phyloP scores from a whole-genome alignment of 2,888 invertebrate genomes.

The Quadriops clusia region DNA sequence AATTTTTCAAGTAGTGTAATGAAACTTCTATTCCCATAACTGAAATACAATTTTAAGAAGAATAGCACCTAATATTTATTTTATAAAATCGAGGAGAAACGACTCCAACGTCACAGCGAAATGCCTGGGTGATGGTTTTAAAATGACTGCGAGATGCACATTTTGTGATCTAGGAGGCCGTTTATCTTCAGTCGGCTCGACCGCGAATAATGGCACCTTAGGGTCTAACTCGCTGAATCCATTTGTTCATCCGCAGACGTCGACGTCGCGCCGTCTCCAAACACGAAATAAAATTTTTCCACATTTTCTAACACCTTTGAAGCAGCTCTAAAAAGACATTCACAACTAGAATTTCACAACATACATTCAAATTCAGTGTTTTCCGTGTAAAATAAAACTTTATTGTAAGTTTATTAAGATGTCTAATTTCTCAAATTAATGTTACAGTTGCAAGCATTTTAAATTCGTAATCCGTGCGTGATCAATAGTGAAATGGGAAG shows the following conservation, averaged over 20 bases:
- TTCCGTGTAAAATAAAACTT: no score
- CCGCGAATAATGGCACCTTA: constrained; percentile 24
- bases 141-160: constrained; percentile 17
- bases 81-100: constrained; percentile 5
- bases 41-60: constrained; percentile 4
- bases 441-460: no score
- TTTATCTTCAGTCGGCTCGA: constrained; percentile 18
- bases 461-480: no score
- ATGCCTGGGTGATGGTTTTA: constrained; percentile 13
- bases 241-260: constrained; percentile 18
- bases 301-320: no score
- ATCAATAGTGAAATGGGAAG: no score
- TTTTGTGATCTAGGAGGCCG: constrained; percentile 16
- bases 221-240: constrained; percentile 18
- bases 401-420: no score
- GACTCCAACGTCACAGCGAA: constrained; percentile 9
- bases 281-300: not conserved
- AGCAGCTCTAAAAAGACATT: no score
- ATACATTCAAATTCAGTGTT: no score
- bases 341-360: no score
- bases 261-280: constrained; percentile 6
- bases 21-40: not conserved
- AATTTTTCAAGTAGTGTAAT: constrained; percentile 7
- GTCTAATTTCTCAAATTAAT: no score
- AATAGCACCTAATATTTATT: constrained; percentile 6